These are phyloP conservation scores for Graphium colonna DNA, from an alignment of 2,888 invertebrate genomes.

Conservation along the genomic window DNA sequence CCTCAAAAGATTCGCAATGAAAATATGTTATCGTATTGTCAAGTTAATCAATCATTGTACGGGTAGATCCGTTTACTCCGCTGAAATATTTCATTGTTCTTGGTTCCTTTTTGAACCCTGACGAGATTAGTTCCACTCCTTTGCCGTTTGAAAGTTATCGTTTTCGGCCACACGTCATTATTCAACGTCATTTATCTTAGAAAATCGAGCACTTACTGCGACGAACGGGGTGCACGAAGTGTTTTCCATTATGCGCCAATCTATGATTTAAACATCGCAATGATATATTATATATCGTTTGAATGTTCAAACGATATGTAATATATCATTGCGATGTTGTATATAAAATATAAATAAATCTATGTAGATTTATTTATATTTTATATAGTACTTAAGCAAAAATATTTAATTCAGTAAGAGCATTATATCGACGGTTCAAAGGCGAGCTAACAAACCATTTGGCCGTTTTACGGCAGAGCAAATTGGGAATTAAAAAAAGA, in stretches of 20 bases:
- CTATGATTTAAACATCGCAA: constrained; percentile 35
- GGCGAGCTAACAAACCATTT: no score
- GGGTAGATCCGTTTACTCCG: background rate
- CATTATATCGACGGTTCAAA: no score
- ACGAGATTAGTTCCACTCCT: constrained; percentile 71
- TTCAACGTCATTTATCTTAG: constrained; percentile 65
- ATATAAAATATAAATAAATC: no score
- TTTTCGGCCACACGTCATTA: constrained; percentile 68
- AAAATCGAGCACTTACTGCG: constrained; percentile 54
- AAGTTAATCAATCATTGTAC: no score
- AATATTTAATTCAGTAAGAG: no score
- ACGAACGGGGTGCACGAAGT: constrained; percentile 52
- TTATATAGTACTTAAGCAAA: no score
- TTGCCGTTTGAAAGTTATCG: constrained; percentile 66
- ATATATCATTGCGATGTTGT: no score
- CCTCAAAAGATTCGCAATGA: background rate
- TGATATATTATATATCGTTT: constrained; percentile 27
- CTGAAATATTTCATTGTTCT: constrained; percentile 42
- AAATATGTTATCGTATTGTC: no score
- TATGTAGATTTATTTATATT: no score
- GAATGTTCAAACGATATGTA: no score
- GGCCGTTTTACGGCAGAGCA: no score
- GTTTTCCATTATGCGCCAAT: constrained; percentile 59
- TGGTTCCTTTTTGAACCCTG: constrained; percentile 47
- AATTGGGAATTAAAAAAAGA: no score